Percentiles rank a stretch among this genome's conserved stretches.
These are phyloP conservation scores for Helicoverpa zea DNA, from an alignment of 1,140 invertebrate genomes.

Conservation along the genomic window DNA sequence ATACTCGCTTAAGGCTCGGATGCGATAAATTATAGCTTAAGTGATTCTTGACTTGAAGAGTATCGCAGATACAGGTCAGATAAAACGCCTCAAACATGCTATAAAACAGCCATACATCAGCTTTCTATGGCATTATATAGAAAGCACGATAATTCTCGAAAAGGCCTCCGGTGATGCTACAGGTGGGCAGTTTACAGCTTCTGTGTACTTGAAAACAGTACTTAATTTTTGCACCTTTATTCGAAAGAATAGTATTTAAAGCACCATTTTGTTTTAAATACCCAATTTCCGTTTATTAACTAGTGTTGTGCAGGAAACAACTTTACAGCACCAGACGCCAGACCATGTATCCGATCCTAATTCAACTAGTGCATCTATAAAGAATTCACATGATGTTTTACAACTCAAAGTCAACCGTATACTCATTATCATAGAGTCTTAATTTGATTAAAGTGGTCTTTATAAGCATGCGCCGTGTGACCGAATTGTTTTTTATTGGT, in stretches of 20 bases:
- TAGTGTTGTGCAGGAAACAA: constrained; percentile 53
- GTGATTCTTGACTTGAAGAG: constrained; percentile 66
- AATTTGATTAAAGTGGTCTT: not conserved
- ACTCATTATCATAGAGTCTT: not conserved
- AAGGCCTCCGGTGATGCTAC: too few species aligned
- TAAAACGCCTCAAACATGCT: constrained; percentile 3
- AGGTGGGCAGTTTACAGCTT: too few species aligned
- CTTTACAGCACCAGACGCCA: constrained; percentile 50
- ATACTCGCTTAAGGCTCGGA: constrained; percentile 75
- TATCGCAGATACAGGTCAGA: constrained; percentile 9
- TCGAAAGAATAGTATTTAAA: not conserved
- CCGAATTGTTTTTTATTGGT: constrained; percentile 31
- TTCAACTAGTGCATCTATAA: constrained; percentile 3
- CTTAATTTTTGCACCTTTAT: too few species aligned
- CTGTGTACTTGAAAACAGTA: too few species aligned
- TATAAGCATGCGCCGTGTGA: constrained; percentile 10
- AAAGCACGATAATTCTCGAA: not conserved
- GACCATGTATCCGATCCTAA: constrained; percentile 10
- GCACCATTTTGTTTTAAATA: not conserved
- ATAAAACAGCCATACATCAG: not conserved
- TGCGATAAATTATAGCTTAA: constrained; percentile 72
- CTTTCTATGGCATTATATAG: constrained; percentile 12
- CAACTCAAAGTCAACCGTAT: not conserved
- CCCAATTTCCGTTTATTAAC: not conserved
- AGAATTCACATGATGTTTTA: not conserved